Percentiles rank a stretch among this genome's conserved stretches.
Evolutionary conservation across 2,888 invertebrate genomes (phyloP).

Genomic region (Orthonevra nobilis): DNA sequence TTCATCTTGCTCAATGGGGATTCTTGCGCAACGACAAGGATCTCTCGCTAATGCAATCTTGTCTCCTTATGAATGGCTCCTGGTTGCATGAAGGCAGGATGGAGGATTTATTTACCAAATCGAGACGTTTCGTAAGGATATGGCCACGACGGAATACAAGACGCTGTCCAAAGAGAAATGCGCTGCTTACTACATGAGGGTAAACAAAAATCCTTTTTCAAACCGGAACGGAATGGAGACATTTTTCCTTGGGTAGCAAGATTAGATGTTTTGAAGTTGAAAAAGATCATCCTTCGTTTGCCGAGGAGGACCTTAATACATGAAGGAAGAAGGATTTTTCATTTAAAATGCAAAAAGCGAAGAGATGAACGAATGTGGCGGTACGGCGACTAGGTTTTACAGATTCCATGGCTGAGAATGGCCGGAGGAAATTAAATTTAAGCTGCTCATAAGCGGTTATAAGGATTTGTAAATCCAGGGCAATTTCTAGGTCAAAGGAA

Average conservation of each 20-base stretch:
- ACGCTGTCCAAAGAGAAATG: constrained; percentile 32
- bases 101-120: constrained; percentile 65
- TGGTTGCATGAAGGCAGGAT: constrained; percentile 25
- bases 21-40: constrained; percentile 33
- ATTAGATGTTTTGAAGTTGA: constrained; percentile 61
- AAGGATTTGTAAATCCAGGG: no score
- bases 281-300: constrained; percentile 54
- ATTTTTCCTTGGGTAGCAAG: constrained; percentile 48
- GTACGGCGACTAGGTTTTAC: background rate
- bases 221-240: constrained; percentile 48
- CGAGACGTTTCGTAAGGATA: constrained; percentile 36
- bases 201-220: constrained; percentile 37
- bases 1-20: constrained; percentile 42
- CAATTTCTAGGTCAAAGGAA: no score
- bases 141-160: background rate
- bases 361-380: constrained; percentile 10
- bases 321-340: constrained; percentile 26
- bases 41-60: constrained; percentile 66
- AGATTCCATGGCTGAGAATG: constrained; percentile 13
- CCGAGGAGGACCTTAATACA: background rate
- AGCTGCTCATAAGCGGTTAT: no score
- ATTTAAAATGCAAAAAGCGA: constrained; percentile 53
- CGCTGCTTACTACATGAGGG: constrained; percentile 28
- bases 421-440: constrained; percentile 30
- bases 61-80: constrained; percentile 38